Conservation (phyloP, 2,888 invertebrate species). For the Mythimna loreyi region DNA sequence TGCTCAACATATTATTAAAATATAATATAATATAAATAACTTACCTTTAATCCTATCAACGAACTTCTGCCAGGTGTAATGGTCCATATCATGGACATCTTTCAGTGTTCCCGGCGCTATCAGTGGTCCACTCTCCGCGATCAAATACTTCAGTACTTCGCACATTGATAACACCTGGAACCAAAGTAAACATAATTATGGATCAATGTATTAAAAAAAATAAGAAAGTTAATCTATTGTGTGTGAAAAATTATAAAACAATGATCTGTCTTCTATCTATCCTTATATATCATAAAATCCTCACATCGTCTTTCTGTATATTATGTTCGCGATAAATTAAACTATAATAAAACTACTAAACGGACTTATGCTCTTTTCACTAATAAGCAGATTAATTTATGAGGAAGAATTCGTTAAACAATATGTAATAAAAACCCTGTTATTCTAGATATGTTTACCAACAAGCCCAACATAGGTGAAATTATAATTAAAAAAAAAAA, state of each 20-base stretch:
- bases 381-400: too few species aligned
- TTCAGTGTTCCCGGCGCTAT: conserved; percentile 93
- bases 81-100: conserved; percentile 93
- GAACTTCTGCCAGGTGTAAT: conserved; percentile 97
- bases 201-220: background rate
- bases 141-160: conserved; percentile 96
- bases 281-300: too few species aligned
- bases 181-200: background rate
- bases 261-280: background rate
- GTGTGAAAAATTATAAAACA: background rate
- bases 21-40: background rate
- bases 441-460: too few species aligned
- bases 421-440: too few species aligned
- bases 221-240: background rate
- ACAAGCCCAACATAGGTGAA: too few species aligned
- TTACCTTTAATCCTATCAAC: conserved; percentile 95
- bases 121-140: conserved; percentile 94
- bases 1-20: too few species aligned
- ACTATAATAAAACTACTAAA: too few species aligned
- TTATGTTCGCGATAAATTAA: too few species aligned
- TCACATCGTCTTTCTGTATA: too few species aligned
- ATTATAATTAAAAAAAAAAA: too few species aligned
- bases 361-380: too few species aligned
- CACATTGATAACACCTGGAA: conserved; percentile 96
- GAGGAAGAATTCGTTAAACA: too few species aligned